Base-by-base conservation (phyloP, 35 echinoderm and acorn worm species). In the Nesometra sesokonis region DNA sequence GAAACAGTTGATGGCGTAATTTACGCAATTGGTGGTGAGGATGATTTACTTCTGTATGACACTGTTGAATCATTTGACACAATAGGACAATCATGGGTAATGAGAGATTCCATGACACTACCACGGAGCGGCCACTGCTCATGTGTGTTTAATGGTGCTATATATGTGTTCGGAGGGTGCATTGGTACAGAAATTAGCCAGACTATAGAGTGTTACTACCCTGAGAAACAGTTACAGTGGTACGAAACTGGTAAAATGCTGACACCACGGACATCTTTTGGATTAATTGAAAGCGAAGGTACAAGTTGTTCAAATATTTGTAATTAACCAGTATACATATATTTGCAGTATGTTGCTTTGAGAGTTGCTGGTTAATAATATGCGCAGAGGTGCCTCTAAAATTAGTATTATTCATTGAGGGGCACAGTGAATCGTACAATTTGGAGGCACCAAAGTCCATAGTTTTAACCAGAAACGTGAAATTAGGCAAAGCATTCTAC, bases 11-110 rank as follows among this genome's bases (percentile, higher is more conserved):
- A 93, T 36, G 94, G 94, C 9, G 88, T 89, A 37, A 47, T 97
- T 27, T 97, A 97, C 52, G 84, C 91, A 11, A 91, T 97, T 0
- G 94, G 94, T 31, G 94, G 94, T 30, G 94, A 97, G 82, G 87
- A 88, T 84, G 94, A 97, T 32, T 86, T 87, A 32, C 86, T 97
- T 13, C 78, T 97, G 0, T 93, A 90, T 38, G 83, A 93, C 32
- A 97, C 77, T 36, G 94, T 97, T 0, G 94, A 97, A 77, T 84
- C 79, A 78, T 83, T 86, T 30, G 94, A 97, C 76, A 78, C 91
- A 17, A 57, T 97, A 0, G 79, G 85, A 77, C 91, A 91, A 31
- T 46, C 86, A 27, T 97, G 94, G 94, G 81, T 37, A 0, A 67
- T 89, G 13, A 86, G 76, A 36, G 77, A 89, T 4, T 46, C 84